Conservation (phyloP, 1,140 invertebrate species). For the Dendroctonus valens region DNA sequence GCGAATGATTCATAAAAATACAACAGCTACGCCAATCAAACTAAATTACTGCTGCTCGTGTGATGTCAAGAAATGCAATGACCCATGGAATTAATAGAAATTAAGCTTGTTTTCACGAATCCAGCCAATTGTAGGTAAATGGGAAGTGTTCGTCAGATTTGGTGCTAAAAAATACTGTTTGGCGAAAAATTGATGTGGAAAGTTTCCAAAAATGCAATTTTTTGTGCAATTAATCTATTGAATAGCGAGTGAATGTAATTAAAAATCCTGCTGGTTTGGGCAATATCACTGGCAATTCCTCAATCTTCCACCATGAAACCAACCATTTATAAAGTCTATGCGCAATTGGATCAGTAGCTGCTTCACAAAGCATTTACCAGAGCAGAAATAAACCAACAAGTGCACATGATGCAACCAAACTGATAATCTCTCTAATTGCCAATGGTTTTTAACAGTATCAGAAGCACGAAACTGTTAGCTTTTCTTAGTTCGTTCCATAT, state of each 20-base stretch:
- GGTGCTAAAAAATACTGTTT: too few relatives aligned
- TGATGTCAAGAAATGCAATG: too few relatives aligned
- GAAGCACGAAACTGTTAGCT: conserved; percentile 1
- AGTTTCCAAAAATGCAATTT: not conserved
- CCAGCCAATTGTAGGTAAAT: too few relatives aligned
- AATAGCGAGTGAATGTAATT: not conserved
- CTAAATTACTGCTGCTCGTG: too few relatives aligned
- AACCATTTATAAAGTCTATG: not conserved
- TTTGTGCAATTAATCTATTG: too few relatives aligned
- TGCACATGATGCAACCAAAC: not conserved
- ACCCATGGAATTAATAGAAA: too few relatives aligned
- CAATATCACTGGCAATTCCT: not conserved
- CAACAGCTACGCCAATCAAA: too few relatives aligned
- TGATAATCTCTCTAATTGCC: conserved; percentile 3
- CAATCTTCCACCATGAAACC: not conserved
- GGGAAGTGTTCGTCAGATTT: too few relatives aligned
- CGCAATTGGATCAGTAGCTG: not conserved
- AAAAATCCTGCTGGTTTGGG: not conserved
- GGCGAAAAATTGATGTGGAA: not conserved
- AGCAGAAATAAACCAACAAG: conserved; percentile 3
- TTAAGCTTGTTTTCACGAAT: too few relatives aligned
- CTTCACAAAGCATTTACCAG: conserved; percentile 1
- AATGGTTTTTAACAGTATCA: conserved; percentile 2
- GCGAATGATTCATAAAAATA: too few relatives aligned
- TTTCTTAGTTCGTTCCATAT: too few relatives aligned